These are phyloP conservation scores for Nyctibius grandis DNA, from an alignment of 2,797 vertebrate genomes.

Conservation along the genomic window DNA sequence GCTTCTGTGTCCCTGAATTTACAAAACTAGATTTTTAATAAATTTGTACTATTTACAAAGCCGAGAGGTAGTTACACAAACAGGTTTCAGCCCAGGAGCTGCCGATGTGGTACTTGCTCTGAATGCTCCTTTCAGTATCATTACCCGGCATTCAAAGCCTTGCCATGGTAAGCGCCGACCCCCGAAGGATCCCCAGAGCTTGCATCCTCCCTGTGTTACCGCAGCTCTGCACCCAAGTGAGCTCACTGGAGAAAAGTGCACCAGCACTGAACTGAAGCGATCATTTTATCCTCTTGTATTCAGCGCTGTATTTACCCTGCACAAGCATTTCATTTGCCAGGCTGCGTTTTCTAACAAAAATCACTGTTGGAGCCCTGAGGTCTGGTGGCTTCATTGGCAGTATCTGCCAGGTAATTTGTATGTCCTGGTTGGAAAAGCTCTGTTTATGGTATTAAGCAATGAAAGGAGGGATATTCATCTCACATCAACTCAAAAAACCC, in stretches of 20 bases:
- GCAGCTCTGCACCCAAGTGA: accelerated
- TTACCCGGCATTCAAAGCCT: accelerated
- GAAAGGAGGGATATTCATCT: background rate
- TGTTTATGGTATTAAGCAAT: background rate
- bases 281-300: background rate
- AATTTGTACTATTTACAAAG: background rate
- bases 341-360: background rate
- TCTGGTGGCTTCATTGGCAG: background rate
- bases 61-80: background rate
- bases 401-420: background rate
- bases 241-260: background rate
- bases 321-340: accelerated
- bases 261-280: background rate
- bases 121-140: background rate
- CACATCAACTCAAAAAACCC: accelerated
- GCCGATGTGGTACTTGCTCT: background rate
- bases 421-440: background rate
- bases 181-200: background rate
- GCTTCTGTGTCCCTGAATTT: background rate
- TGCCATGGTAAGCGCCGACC: accelerated
- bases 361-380: background rate
- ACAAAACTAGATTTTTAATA: background rate
- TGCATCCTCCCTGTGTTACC: background rate
- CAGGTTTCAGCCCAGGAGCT: background rate
- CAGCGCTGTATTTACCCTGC: background rate